These are phyloP conservation scores for Nycteola revayana DNA, from an alignment of 2,888 invertebrate species.

Conservation along the genomic window DNA sequence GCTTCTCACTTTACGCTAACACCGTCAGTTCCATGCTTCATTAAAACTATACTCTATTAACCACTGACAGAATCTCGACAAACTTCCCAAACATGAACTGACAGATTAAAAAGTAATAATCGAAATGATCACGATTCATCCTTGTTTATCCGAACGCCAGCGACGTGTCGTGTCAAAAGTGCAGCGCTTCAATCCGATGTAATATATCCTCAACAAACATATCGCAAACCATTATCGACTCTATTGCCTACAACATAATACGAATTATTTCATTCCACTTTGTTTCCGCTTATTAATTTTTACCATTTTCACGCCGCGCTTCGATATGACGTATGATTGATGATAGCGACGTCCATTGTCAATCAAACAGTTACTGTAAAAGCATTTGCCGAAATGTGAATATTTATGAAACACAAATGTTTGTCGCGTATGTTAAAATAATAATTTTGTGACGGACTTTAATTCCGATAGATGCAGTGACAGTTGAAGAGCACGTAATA, in stretches of 20 bases:
- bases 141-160: slow-evolving; percentile 42
- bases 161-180: slow-evolving; percentile 55
- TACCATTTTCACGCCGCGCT: slow-evolving; percentile 49
- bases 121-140: slow-evolving; percentile 48
- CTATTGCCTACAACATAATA: slow-evolving; percentile 24
- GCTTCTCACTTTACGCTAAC: slow-evolving; percentile 30
- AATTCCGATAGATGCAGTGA: slow-evolving; percentile 55
- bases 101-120: slow-evolving; percentile 53
- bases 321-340: slow-evolving; percentile 67
- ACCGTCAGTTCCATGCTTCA: slow-evolving; percentile 33
- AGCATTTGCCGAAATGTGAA: slow-evolving; percentile 67
- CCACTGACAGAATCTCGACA: slow-evolving; percentile 38
- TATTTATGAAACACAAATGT: slow-evolving; percentile 65
- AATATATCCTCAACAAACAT: slow-evolving; percentile 25
- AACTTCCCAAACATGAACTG: slow-evolving; percentile 40
- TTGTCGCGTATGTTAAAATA: slow-evolving; percentile 54
- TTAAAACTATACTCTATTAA: slow-evolving; percentile 38
- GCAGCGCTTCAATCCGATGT: slow-evolving; percentile 53
- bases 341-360: slow-evolving; percentile 66
- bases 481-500: slow-evolving; percentile 38
- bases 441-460: slow-evolving; percentile 45
- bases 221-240: slow-evolving; percentile 24
- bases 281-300: slow-evolving; percentile 41
- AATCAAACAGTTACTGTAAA: slow-evolving; percentile 67
- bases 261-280: slow-evolving; percentile 17